Evolutionary conservation across 1,140 invertebrate species (phyloP).

Genomic region (Neuroterus valhalla): DNA sequence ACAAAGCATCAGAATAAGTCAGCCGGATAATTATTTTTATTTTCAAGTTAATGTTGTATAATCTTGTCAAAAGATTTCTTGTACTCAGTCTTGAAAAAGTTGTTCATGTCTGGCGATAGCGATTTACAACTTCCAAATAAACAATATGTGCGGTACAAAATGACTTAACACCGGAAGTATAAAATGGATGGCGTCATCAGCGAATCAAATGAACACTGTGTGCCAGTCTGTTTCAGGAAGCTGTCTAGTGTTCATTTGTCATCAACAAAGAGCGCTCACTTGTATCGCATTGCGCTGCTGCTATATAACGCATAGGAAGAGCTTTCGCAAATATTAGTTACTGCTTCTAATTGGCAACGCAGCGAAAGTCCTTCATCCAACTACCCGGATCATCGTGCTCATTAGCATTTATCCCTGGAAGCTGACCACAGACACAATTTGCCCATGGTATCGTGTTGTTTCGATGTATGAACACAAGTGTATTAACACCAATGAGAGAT

Average conservation of each 20-base stretch:
- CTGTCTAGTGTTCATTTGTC: conserved; percentile 4
- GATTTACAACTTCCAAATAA: too few relatives aligned
- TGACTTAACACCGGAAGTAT: conserved; percentile 7
- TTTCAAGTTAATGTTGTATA: too few relatives aligned
- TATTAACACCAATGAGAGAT: conserved; percentile 8
- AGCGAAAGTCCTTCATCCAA: conserved; percentile 38
- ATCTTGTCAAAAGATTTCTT: too few relatives aligned
- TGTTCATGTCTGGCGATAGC: too few relatives aligned
- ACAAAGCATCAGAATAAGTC: too few relatives aligned
- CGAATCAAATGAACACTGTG: conserved; percentile 5
- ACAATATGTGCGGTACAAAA: not conserved
- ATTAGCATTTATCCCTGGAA: conserved; percentile 32
- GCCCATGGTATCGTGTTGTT: too few relatives aligned
- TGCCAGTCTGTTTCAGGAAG: not conserved
- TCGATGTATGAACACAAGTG: not conserved
- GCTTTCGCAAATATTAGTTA: conserved; percentile 21
- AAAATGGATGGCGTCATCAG: conserved; percentile 3
- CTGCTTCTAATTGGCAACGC: conserved; percentile 40
- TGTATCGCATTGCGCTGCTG: not conserved
- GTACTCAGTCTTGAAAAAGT: too few relatives aligned
- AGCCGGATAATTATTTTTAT: too few relatives aligned
- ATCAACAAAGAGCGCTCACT: conserved; percentile 10
- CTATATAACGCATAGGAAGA: conserved; percentile 10
- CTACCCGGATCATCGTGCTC: conserved; percentile 30
- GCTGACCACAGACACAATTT: conserved; percentile 20